Evolutionary conservation across 2,797 vertebrate species (phyloP).

Genomic region (Gymnocypris eckloni): DNA sequence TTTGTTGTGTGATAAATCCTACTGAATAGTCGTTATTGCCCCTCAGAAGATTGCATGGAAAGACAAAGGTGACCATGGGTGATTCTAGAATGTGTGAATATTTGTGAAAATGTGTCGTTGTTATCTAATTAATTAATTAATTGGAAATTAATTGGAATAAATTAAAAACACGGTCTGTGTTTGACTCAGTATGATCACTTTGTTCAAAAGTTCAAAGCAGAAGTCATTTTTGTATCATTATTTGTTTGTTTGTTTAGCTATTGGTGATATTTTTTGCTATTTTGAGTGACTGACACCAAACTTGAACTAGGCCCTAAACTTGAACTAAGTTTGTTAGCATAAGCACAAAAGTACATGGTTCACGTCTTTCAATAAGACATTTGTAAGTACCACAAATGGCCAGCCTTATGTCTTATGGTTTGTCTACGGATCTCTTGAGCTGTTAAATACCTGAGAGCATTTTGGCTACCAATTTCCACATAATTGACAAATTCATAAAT

Average conservation of each 20-base stretch:
- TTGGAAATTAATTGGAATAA: not conserved
- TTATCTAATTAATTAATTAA: not conserved
- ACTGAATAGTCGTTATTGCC: not conserved
- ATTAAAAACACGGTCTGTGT: not conserved
- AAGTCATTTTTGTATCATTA: not conserved
- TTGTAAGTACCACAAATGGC: not conserved
- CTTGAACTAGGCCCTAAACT: not conserved
- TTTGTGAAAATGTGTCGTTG: not conserved
- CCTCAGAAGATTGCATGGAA: not conserved
- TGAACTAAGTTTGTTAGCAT: no score
- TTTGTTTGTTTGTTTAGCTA: not conserved
- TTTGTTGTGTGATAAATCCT: slow-evolving; percentile 3
- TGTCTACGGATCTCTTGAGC: not conserved
- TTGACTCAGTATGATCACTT: not conserved
- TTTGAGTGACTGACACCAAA: not conserved
- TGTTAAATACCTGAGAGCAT: slow-evolving; percentile 53
- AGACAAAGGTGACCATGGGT: not conserved
- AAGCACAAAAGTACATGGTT: not conserved
- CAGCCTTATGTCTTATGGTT: not conserved
- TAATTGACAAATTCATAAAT: slow-evolving; percentile 25
- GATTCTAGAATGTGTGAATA: not conserved
- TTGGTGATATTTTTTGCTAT: not conserved
- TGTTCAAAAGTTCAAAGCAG: not conserved
- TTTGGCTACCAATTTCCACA: slow-evolving; percentile 54
- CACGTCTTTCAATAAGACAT: not conserved